phyloP scores from a whole-genome alignment of 2,888 invertebrate genomes.

The Hemaris fuciformis region DNA sequence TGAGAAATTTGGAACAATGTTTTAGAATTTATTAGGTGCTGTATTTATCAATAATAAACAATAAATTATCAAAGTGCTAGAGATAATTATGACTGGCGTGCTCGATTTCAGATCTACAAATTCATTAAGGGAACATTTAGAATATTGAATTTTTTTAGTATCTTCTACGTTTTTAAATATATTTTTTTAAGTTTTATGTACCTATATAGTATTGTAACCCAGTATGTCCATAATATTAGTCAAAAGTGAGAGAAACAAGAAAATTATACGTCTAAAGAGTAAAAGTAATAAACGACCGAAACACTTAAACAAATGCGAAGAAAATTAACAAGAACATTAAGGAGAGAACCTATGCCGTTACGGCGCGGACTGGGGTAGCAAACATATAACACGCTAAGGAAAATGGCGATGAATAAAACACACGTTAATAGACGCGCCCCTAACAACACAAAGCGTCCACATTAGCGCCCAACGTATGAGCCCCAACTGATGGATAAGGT shows the following conservation, averaged over 20 bases:
- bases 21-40: background rate
- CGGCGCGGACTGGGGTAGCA: conserved; percentile 55
- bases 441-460: conserved; percentile 63
- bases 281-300: conserved; percentile 43
- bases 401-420: conserved; percentile 71
- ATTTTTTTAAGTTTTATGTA: too few species aligned
- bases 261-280: conserved; percentile 22
- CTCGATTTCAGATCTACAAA: too few species aligned
- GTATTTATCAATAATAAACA: too few species aligned
- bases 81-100: too few species aligned
- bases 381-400: conserved; percentile 55
- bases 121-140: too few species aligned
- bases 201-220: too few species aligned
- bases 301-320: conserved; percentile 57
- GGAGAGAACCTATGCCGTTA: conserved; percentile 63
- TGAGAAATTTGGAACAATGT: background rate
- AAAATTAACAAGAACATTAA: conserved; percentile 62
- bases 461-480: conserved; percentile 69
- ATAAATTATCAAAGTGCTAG: too few species aligned
- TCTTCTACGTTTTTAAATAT: too few species aligned
- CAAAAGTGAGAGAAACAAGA: background rate
- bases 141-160: too few species aligned
- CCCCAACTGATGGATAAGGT: conserved; percentile 71
- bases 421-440: conserved; percentile 63
- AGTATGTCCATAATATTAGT: background rate